Evolutionary conservation across 92 coral and sea anemone genomes (phyloP).

Genomic region (Parazoanthus darwini): DNA sequence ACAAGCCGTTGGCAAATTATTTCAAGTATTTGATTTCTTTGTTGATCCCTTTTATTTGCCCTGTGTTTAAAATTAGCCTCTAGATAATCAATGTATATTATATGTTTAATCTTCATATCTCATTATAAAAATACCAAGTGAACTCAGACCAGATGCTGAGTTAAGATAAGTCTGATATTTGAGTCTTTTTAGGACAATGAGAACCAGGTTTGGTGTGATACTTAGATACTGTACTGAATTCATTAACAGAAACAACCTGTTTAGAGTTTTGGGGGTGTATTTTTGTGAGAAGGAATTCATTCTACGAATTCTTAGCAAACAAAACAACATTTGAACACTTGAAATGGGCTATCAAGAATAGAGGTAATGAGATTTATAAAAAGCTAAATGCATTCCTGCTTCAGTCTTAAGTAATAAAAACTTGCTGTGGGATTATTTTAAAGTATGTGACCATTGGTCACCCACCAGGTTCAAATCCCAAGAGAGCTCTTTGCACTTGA

Average conservation of each 20-base stretch:
- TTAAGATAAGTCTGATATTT: neutral
- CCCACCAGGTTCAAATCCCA: neutral
- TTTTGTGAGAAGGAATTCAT: neutral
- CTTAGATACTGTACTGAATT: too few relatives aligned
- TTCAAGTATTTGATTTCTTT: conserved; percentile 32
- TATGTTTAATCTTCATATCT: conserved; percentile 15
- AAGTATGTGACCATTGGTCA: neutral
- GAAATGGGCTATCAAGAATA: conserved; percentile 6
- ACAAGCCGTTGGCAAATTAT: neutral
- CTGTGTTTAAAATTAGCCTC: conserved; percentile 12
- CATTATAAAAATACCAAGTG: conserved; percentile 18
- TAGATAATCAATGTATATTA: neutral
- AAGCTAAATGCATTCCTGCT: neutral
- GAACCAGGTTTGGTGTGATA: too few relatives aligned
- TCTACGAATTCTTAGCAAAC: neutral
- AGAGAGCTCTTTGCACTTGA: neutral
- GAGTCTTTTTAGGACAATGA: too few relatives aligned
- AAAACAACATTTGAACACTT: neutral
- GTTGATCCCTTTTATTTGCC: neutral
- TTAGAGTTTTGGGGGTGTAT: neutral
- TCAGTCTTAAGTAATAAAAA: neutral
- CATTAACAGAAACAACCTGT: neutral
- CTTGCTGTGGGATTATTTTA: neutral
- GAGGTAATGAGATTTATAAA: neutral
- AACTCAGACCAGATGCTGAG: neutral